Percentiles rank a stretch among this genome's conserved stretches.
Conservation (phyloP, 2,888 invertebrate species). For the Catocala nupta region DNA sequence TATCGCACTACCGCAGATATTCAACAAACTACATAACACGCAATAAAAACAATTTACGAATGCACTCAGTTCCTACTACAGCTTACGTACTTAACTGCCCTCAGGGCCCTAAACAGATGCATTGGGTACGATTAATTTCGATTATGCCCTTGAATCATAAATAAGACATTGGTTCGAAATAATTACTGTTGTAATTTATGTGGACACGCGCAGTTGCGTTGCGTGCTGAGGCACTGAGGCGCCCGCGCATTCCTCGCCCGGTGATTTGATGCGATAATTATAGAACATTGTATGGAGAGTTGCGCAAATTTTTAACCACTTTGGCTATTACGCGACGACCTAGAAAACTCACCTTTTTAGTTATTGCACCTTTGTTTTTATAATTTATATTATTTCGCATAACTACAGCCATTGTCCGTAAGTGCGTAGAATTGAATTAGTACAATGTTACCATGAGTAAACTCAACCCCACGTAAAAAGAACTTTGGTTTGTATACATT, state of each 20-base stretch:
- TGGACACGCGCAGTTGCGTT: conserved; percentile 65
- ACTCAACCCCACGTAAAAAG: too few species aligned
- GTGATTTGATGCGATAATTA: conserved; percentile 73
- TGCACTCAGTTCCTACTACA: conserved; percentile 32
- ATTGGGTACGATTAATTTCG: conserved; percentile 55
- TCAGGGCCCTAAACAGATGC: conserved; percentile 45
- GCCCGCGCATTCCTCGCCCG: conserved; percentile 58
- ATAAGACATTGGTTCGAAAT: conserved; percentile 67
- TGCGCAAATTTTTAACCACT: conserved; percentile 65
- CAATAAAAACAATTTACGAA: conserved; percentile 15
- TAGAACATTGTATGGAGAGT: conserved; percentile 67
- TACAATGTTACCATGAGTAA: too few species aligned
- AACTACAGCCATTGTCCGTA: conserved; percentile 23
- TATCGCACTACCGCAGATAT: conserved; percentile 1
- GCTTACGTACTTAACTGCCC: conserved; percentile 31
- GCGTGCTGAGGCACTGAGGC: conserved; percentile 60
- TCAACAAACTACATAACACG: conserved; percentile 8
- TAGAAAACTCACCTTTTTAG: conserved; percentile 64
- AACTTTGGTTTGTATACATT: too few species aligned
- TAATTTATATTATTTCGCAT: conserved; percentile 26
- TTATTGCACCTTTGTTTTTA: conserved; percentile 52
- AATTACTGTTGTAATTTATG: conserved; percentile 69
- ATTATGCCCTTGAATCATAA: conserved; percentile 72
- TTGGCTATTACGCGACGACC: conserved; percentile 60
- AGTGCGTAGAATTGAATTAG: conserved; percentile 1